phyloP scores from a whole-genome alignment of 2,113 vertebrate genomes.

The Hydrolagus affinis region DNA sequence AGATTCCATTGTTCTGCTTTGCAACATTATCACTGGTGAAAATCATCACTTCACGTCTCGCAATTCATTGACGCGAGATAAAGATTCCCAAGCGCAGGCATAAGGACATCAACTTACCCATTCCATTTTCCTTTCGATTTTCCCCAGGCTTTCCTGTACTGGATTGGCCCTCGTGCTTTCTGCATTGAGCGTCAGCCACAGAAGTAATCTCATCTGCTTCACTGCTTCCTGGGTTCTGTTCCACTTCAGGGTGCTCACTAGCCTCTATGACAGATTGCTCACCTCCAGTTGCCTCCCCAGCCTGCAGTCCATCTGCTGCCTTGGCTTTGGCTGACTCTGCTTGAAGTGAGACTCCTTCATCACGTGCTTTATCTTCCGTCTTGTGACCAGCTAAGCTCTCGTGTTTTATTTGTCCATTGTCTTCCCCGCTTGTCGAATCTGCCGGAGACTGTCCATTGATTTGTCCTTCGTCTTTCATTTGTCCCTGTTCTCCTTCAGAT shows the following conservation, averaged over 20 bases:
- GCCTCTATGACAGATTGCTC: not conserved
- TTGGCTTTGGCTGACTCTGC: constrained; percentile 28
- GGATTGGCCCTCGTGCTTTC: not conserved
- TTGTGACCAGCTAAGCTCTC: not conserved
- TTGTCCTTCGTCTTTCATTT: constrained; percentile 38
- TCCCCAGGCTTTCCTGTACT: not conserved
- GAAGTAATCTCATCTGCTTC: not conserved
- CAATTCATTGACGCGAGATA: not conserved
- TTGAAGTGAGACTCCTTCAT: constrained; percentile 35
- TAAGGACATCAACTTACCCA: not conserved
- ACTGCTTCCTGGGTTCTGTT: not conserved
- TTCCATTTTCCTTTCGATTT: not conserved
- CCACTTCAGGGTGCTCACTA: not conserved
- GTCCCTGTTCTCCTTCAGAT: constrained; percentile 32
- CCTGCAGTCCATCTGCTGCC: not conserved
- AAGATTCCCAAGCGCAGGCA: not conserved
- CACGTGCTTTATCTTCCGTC: constrained; percentile 32
- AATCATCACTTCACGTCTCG: no score
- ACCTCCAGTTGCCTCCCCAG: not conserved
- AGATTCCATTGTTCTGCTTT: no score
- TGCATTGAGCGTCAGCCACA: not conserved
- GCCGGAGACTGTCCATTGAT: not conserved
- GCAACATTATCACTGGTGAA: no score
- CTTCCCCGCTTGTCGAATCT: constrained; percentile 33
- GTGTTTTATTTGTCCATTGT: constrained; percentile 12